Conservation (phyloP, 2,113 vertebrate genomes). For the Bufo bufo region DNA sequence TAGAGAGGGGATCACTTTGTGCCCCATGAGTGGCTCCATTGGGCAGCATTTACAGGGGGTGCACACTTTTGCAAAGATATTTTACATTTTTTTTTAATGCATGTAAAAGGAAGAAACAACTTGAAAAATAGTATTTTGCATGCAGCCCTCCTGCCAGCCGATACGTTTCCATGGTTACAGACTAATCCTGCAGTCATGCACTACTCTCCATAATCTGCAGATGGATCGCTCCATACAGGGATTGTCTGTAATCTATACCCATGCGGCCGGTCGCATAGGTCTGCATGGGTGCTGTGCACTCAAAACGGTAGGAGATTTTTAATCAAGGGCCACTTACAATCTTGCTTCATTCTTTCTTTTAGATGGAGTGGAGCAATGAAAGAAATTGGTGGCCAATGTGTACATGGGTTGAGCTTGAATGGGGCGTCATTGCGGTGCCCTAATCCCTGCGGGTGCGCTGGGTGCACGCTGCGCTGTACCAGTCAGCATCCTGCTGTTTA, state of each 20-base stretch:
- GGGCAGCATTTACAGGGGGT: too few species aligned
- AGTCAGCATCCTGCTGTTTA: not conserved
- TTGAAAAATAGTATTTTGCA: not conserved
- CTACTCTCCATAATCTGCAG: not conserved
- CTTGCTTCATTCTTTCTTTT: not conserved
- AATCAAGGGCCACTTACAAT: not conserved
- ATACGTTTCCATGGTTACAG: not conserved
- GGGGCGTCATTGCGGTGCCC: not conserved
- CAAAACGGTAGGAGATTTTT: not conserved
- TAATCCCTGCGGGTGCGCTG: not conserved
- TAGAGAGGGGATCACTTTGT: too few species aligned
- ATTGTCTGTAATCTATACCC: too few species aligned
- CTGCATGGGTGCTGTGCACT: not conserved
- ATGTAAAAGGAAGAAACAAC: not conserved
- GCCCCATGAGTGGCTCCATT: too few species aligned
- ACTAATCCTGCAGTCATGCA: not conserved
- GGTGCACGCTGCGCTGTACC: not conserved
- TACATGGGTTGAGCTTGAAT: not conserved
- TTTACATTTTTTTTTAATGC: not conserved
- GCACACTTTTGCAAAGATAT: too few species aligned
- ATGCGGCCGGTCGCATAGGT: not conserved
- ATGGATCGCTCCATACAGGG: too few species aligned
- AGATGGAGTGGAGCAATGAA: not conserved
- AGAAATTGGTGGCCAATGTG: not conserved
- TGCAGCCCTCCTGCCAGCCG: not conserved